Percentiles rank a stretch among this genome's conserved stretches.
Evolutionary conservation across 2,888 invertebrate species (phyloP).

Genomic region (Exocentrus adspersus): DNA sequence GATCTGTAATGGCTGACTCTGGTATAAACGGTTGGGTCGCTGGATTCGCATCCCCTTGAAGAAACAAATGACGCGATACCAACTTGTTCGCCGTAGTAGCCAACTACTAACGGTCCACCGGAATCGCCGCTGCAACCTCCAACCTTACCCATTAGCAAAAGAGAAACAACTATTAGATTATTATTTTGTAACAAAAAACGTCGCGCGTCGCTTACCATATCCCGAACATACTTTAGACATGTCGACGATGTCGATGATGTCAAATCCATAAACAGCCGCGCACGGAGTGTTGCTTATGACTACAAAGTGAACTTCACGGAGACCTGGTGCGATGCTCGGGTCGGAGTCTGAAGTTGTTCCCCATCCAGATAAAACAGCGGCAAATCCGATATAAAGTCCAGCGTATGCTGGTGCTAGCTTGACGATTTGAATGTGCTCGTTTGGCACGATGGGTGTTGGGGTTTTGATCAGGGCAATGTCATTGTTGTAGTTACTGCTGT

Average conservation of each 20-base stretch:
- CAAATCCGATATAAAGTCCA: slow-evolving; percentile 56
- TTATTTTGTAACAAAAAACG: background rate
- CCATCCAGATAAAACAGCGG: slow-evolving; percentile 64
- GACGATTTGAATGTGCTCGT: slow-evolving; percentile 35
- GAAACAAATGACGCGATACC: background rate
- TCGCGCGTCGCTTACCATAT: too few relatives aligned
- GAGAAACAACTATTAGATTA: background rate
- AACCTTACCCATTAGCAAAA: too few relatives aligned
- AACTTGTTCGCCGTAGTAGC: background rate
- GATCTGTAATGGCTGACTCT: slow-evolving; percentile 45
- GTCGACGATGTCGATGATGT: slow-evolving; percentile 61
- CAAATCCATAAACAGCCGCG: slow-evolving; percentile 58
- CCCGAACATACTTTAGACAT: slow-evolving; percentile 66
- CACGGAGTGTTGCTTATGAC: slow-evolving; percentile 63
- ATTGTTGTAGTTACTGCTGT: slow-evolving; percentile 29
- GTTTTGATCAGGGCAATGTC: slow-evolving; percentile 42
- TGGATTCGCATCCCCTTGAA: slow-evolving; percentile 49
- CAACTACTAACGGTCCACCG: slow-evolving; percentile 37
- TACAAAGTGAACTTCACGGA: slow-evolving; percentile 59
- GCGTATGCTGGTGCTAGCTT: slow-evolving; percentile 41
- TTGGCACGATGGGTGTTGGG: slow-evolving; percentile 29
- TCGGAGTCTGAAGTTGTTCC: slow-evolving; percentile 60
- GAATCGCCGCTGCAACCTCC: slow-evolving; percentile 39
- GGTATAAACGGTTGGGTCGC: slow-evolving; percentile 58
- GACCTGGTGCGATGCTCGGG: slow-evolving; percentile 57